phyloP scores from a whole-genome alignment of 2,113 vertebrate genomes.

The Piaya cayana region DNA sequence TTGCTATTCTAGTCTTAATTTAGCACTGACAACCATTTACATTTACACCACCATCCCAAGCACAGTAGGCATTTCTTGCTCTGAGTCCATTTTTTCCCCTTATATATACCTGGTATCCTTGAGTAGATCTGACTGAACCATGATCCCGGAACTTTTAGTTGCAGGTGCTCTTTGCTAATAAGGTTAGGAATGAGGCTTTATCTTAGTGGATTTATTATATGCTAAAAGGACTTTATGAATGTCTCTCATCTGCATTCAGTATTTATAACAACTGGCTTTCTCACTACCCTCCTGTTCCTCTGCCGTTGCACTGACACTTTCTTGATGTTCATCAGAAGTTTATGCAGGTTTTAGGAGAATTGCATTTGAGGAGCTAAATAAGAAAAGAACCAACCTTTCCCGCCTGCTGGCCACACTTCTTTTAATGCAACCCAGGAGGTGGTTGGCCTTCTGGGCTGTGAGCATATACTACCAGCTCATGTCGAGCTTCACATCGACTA shows the following conservation, averaged over 20 bases:
- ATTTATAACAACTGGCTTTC: not conserved
- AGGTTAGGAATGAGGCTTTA: not conserved
- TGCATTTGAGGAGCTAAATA: not conserved
- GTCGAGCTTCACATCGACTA: too few relatives aligned
- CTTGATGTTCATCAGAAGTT: not conserved
- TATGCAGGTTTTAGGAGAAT: not conserved
- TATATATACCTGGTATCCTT: not conserved
- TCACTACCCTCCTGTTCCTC: not conserved
- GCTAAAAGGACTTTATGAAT: not conserved
- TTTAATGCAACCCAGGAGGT: too few relatives aligned
- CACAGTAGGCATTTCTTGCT: not conserved
- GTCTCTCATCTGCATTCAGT: not conserved
- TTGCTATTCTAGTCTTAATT: not conserved
- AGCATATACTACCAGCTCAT: too few relatives aligned
- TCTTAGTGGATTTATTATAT: not conserved
- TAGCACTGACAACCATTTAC: not conserved
- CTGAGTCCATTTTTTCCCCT: not conserved
- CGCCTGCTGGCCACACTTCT: too few relatives aligned
- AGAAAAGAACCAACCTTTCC: not conserved
- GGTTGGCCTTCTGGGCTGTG: too few relatives aligned
- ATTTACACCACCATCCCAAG: not conserved
- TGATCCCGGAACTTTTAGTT: not conserved
- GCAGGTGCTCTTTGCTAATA: not conserved
- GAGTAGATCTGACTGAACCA: not conserved
- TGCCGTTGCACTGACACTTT: accelerated